Evolutionary conservation across 2,113 vertebrate species (phyloP).

Genomic region (Acanthochromis polyacanthus): DNA sequence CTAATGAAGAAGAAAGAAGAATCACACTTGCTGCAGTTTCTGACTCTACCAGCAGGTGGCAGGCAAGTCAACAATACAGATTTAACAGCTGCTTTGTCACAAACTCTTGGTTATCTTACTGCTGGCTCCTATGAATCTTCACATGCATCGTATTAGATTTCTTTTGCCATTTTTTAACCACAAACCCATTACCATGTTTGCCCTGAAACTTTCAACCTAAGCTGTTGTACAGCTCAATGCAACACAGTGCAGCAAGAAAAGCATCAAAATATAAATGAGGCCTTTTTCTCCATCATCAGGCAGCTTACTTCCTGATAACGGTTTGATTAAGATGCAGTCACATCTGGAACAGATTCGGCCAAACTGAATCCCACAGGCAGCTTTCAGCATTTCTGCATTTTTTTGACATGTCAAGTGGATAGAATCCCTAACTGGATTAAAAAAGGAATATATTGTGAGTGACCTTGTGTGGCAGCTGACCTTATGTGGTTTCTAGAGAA

Average conservation of each 20-base stretch:
- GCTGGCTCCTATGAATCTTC: neutral
- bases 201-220: neutral
- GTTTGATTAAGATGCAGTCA: neutral
- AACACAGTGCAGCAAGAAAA: neutral
- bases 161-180: neutral
- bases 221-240: neutral
- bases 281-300: neutral
- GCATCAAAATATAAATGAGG: neutral
- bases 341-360: neutral
- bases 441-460: neutral
- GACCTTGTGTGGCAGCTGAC: slow-evolving; percentile 14
- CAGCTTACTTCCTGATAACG: neutral
- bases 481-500: slow-evolving; percentile 25
- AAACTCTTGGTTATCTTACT: neutral
- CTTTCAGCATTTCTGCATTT: neutral
- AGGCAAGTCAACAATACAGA: slow-evolving; percentile 35
- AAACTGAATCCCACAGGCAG: neutral
- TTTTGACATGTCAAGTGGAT: neutral
- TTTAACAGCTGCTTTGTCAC: neutral
- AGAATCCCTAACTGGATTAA: neutral
- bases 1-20: no score
- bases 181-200: neutral
- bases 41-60: slow-evolving; percentile 77
- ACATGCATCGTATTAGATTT: neutral
- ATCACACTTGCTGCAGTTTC: slow-evolving; percentile 18